Conservation (phyloP, 2,888 invertebrate species). For the Trilocha varians region DNA sequence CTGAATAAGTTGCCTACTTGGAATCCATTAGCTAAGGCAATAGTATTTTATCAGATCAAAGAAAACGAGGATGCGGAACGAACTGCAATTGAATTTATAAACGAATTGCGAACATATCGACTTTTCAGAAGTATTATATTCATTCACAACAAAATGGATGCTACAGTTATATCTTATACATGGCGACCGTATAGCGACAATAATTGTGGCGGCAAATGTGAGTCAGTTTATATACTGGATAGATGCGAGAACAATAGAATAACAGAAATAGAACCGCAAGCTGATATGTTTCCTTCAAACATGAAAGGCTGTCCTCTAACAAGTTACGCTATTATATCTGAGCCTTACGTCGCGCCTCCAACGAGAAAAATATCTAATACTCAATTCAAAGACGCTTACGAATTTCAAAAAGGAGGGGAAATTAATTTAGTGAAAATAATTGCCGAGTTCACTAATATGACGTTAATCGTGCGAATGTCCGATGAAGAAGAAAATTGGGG, state of each 20-base stretch:
- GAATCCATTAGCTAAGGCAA: constrained; percentile 66
- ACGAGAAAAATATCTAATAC: constrained; percentile 29
- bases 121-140: constrained; percentile 56
- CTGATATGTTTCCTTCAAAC: constrained; percentile 52
- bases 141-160: constrained; percentile 36
- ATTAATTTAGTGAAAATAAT: constrained; percentile 63
- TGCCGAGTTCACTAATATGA: constrained; percentile 61
- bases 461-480: constrained; percentile 48
- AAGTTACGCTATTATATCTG: constrained; percentile 55
- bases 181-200: constrained; percentile 58
- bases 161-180: constrained; percentile 52
- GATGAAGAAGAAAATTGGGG: constrained; percentile 57
- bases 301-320: constrained; percentile 58
- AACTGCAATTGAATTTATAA: constrained; percentile 49
- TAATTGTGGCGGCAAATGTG: constrained; percentile 57
- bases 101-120: constrained; percentile 49
- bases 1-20: constrained; percentile 63
- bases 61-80: constrained; percentile 34
- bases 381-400: constrained; percentile 42
- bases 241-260: constrained; percentile 43
- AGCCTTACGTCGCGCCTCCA: constrained; percentile 65
- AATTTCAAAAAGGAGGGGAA: constrained; percentile 56
- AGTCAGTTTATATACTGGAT: constrained; percentile 52
- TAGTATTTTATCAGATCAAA: constrained; percentile 53
- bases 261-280: constrained; percentile 33